Conservation (phyloP, 2,113 vertebrate species). For the Aptenodytes patagonicus region DNA sequence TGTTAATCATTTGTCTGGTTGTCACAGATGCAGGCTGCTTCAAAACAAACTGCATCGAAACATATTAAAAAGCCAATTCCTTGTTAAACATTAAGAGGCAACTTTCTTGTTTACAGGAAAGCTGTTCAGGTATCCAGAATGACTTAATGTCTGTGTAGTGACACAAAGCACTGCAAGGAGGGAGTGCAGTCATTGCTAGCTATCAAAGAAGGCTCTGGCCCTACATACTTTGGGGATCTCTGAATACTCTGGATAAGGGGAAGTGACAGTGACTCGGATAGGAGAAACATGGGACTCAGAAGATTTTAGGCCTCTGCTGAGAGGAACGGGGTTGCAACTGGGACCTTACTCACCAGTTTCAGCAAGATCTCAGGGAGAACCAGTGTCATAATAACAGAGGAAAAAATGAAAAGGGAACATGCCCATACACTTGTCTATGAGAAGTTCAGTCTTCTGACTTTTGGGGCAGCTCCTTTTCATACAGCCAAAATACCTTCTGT, state of each 20-base stretch:
- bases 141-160: not conserved
- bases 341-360: not conserved
- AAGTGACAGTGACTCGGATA: not conserved
- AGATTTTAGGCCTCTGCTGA: not conserved
- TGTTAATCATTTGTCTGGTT: not conserved
- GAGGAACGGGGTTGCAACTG: not conserved
- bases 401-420: not conserved
- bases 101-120: not conserved
- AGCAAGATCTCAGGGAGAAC: not conserved
- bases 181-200: not conserved
- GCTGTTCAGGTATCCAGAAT: not conserved
- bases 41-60: not conserved
- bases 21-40: not conserved
- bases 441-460: not conserved
- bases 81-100: not conserved
- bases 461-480: not conserved
- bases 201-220: not conserved
- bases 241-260: not conserved
- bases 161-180: not conserved
- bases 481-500: not conserved
- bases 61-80: not conserved
- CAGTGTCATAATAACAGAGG: not conserved
- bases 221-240: not conserved
- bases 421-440: accelerated
- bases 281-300: not conserved